Base-by-base conservation (phyloP, 2,888 invertebrate species). In the Tanypteryx hageni region DNA sequence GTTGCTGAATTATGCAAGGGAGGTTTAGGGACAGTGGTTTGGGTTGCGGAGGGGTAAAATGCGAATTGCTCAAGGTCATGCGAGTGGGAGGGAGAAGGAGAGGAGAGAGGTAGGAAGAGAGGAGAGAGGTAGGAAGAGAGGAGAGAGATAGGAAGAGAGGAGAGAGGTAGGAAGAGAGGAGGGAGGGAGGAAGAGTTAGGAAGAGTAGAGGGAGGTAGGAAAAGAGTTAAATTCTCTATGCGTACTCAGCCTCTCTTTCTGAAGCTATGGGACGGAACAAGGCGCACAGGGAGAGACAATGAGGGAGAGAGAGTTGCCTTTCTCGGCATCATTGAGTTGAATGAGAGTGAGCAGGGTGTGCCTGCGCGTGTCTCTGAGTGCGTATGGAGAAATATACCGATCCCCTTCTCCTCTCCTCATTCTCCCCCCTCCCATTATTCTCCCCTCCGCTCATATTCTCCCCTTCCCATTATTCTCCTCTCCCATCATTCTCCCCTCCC, bases 1-100 rank as follows among this genome's bases (percentile, higher is more conserved):
- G 61, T 86, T 31, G 86, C 59, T 61, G 86, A 86, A 86, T 86
- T 86, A 59, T 86, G 61, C 86, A 86, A 86, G 86, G 8, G 85
- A 83, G 44, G 83, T n/a, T 57, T 44, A 84, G 57, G 22, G 22
- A 57, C 84, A 22, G 44, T n/a, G 82, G 44, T 44, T 82, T 82
- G 44, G 27, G 27, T 82, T 82, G 83, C 22, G 81, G 27, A n/a
- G 27, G 44, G 31, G 56, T 16, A 16, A 16, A 13, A 16, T 22
- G 44, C 7, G 83, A 16, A 83, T 5, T n/a, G 8, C 57, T n/a
- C 83, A 83, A 83, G 83, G 83, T 44, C 57, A 58, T 58, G 22
- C 9, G 10, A n/a, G 58, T 2, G 14, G 56, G 16, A 8, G 10
- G 11, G 27, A n/a, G 27, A 18, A 0, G 31, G 11, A 57, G 27